These are phyloP conservation scores for Halocynthia aurantium DNA, from an alignment of 23 tunicate genomes.

Conservation along the genomic window DNA sequence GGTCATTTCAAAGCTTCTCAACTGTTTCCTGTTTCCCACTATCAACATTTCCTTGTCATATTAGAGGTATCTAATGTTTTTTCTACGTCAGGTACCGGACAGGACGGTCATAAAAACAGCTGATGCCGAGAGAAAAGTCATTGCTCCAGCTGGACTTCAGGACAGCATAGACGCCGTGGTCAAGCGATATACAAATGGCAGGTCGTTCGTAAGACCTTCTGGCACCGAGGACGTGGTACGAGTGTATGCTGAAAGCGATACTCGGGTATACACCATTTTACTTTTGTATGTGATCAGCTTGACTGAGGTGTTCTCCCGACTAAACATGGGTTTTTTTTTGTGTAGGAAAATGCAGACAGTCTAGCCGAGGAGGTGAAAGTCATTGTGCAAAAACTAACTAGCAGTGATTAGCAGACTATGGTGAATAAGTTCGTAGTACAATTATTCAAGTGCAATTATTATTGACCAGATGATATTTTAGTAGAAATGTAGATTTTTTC, in stretches of 20 bases:
- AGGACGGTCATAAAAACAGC: conserved; percentile 60
- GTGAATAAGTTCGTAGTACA: no score
- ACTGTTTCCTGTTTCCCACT: no score
- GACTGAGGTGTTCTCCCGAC: not conserved
- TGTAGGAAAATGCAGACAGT: conserved; percentile 73
- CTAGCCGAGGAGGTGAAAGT: conserved; percentile 56
- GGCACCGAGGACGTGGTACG: conserved; percentile 99
- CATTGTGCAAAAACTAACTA: conserved; percentile 42
- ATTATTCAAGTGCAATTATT: no score
- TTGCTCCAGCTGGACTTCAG: conserved; percentile 66
- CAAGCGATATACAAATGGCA: conserved; percentile 32
- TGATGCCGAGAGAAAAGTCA: conserved; percentile 67
- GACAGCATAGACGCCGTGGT: conserved; percentile 51
- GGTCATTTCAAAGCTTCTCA: no score
- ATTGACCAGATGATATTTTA: no score
- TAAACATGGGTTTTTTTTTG: not conserved
- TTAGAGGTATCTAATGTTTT: no score
- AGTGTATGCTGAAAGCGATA: conserved; percentile 93
- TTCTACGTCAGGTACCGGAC: conserved; percentile 47
- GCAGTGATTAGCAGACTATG: conserved; percentile 8
- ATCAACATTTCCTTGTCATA: no score
- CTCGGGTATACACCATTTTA: conserved; percentile 43
- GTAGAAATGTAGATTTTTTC: no score
- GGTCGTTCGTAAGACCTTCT: conserved; percentile 93
- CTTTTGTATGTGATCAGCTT: not conserved